These are phyloP conservation scores for Hyposmocoma kahamanoa DNA, from an alignment of 1,140 invertebrate species.

Conservation along the genomic window DNA sequence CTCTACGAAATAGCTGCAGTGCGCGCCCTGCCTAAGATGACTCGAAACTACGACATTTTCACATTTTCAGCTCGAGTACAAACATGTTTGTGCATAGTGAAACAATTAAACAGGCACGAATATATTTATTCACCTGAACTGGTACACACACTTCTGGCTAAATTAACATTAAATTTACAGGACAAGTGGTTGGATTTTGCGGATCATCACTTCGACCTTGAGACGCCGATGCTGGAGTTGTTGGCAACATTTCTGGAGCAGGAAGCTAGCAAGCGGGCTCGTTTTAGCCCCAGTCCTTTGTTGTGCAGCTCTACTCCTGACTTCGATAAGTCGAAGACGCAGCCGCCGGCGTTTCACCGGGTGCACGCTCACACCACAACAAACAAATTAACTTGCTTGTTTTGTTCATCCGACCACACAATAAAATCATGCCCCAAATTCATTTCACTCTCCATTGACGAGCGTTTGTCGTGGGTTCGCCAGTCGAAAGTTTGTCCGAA, in stretches of 20 bases:
- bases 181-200: constrained; percentile 2
- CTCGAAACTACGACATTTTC: background rate
- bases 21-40: background rate
- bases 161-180: constrained; percentile 1
- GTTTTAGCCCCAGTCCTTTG: background rate
- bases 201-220: background rate
- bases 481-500: constrained; percentile 1
- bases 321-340: background rate
- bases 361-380: background rate
- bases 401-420: background rate
- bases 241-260: background rate
- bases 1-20: background rate
- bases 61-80: background rate
- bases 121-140: constrained; percentile 1
- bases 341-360: background rate
- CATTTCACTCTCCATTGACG: background rate
- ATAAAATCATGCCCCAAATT: background rate
- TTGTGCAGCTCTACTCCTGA: background rate
- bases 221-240: background rate
- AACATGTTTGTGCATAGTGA: constrained; percentile 1
- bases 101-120: background rate
- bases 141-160: background rate
- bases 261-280: constrained; percentile 2
- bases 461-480: constrained; percentile 1
- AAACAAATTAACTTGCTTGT: background rate